Evolutionary conservation across 2,113 vertebrate species (phyloP).

Genomic region (Caloenas nicobarica): DNA sequence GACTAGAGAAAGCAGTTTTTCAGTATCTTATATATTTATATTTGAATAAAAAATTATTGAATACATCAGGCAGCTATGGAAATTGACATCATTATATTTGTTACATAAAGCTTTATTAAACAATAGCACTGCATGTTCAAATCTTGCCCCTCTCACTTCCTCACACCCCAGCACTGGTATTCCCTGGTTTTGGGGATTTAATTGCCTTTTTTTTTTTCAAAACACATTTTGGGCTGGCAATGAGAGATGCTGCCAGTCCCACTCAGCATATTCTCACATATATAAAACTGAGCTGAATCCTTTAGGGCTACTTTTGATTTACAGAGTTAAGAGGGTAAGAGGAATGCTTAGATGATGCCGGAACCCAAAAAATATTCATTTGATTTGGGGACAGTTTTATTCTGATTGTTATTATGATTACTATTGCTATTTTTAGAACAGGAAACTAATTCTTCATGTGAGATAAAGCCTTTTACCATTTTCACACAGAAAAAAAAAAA

Average conservation of each 20-base stretch:
- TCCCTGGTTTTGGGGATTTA: not conserved
- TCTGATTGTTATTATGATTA: not conserved
- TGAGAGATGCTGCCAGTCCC: not conserved
- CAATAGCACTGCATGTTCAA: not conserved
- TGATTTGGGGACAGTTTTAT: not conserved
- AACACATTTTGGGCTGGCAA: not conserved
- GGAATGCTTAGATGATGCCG: not conserved
- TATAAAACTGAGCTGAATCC: not conserved
- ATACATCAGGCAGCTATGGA: not conserved
- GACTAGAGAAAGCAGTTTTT: conserved; percentile 31
- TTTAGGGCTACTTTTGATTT: not conserved
- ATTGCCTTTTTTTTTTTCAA: not conserved
- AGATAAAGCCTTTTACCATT: conserved; percentile 55
- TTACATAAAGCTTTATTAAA: not conserved
- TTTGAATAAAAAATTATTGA: conserved; percentile 18
- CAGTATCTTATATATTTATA: conserved; percentile 64
- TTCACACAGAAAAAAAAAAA: conserved; percentile 11
- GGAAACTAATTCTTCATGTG: conserved; percentile 53
- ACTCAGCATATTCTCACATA: conserved; percentile 27
- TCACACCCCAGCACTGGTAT: not conserved
- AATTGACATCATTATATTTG: conserved; percentile 18
- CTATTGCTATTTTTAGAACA: conserved; percentile 16
- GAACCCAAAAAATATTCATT: conserved; percentile 19
- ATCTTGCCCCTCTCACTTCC: not conserved
- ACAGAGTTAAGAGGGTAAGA: not conserved